These are phyloP conservation scores for Thereva unica DNA, from an alignment of 2,888 invertebrate species.

Conservation along the genomic window DNA sequence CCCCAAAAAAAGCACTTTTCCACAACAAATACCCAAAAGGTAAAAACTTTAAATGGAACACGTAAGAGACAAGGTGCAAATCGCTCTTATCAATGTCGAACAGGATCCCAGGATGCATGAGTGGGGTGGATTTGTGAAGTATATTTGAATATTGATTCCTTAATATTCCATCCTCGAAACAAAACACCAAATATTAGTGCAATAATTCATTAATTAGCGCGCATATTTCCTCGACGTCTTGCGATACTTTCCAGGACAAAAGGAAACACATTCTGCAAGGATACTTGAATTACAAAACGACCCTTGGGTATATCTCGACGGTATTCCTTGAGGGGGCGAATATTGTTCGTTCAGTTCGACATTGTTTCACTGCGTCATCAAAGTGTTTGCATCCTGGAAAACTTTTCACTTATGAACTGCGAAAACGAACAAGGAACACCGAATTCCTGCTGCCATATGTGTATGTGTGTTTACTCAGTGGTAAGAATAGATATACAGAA, in stretches of 20 bases:
- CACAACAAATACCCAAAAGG: conserved; percentile 31
- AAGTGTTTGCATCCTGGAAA: conserved; percentile 1
- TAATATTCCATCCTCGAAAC: too few species aligned
- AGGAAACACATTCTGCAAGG: conserved; percentile 1
- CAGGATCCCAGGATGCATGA: too few species aligned
- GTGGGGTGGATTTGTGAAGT: too few species aligned
- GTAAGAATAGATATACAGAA: conserved; percentile 12
- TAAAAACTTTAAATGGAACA: conserved; percentile 15
- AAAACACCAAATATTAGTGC: too few species aligned
- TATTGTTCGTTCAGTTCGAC: not conserved
- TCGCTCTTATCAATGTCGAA: too few species aligned
- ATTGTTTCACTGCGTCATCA: too few species aligned
- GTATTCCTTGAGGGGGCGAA: not conserved
- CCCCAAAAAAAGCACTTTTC: conserved; percentile 27
- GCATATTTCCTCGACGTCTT: conserved; percentile 10
- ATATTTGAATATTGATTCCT: too few species aligned
- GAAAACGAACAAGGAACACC: not conserved
- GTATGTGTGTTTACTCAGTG: conserved; percentile 22
- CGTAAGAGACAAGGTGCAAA: too few species aligned
- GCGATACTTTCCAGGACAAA: not conserved
- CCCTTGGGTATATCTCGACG: not conserved
- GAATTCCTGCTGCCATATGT: conserved; percentile 14
- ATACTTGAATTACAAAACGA: not conserved
- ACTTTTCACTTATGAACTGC: conserved; percentile 30
- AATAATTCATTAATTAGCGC: conserved; percentile 25